Conservation (phyloP, 2,888 invertebrate species). For the Lymantria dispar region DNA sequence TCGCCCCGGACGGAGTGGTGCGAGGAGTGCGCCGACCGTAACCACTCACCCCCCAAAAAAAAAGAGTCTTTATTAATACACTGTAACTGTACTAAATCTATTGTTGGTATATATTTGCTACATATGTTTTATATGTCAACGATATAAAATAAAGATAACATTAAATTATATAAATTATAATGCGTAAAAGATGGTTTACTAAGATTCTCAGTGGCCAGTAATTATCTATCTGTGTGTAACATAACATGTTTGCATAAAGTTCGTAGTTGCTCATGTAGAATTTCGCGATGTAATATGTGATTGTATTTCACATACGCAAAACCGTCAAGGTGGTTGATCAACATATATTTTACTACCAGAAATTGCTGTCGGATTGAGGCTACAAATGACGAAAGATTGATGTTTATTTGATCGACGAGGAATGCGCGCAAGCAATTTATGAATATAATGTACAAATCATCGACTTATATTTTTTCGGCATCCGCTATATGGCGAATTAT, state of each 20-base stretch:
- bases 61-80: too few relatives aligned
- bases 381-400: slow-evolving; percentile 42
- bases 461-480: slow-evolving; percentile 23
- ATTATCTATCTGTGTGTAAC: slow-evolving; percentile 29
- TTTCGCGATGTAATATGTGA: slow-evolving; percentile 23
- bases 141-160: not conserved
- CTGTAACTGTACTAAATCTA: too few relatives aligned
- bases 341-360: slow-evolving; percentile 22
- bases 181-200: slow-evolving; percentile 45
- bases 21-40: too few relatives aligned
- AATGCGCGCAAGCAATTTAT: slow-evolving; percentile 42
- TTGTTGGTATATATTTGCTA: too few relatives aligned
- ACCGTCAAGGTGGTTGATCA: slow-evolving; percentile 30
- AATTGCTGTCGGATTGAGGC: slow-evolving; percentile 28
- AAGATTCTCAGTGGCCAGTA: slow-evolving; percentile 36
- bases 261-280: slow-evolving; percentile 8
- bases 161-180: slow-evolving; percentile 27
- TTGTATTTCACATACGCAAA: slow-evolving; percentile 16
- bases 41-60: too few relatives aligned
- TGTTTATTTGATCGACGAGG: slow-evolving; percentile 38
- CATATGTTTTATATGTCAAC: too few relatives aligned
- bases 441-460: slow-evolving; percentile 26
- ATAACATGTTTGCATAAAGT: slow-evolving; percentile 20
- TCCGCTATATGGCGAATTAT: slow-evolving; percentile 16
- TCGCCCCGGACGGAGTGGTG: too few relatives aligned